Base-by-base conservation (phyloP, 2,888 invertebrate genomes). In the Oscheius myriophilus region DNA sequence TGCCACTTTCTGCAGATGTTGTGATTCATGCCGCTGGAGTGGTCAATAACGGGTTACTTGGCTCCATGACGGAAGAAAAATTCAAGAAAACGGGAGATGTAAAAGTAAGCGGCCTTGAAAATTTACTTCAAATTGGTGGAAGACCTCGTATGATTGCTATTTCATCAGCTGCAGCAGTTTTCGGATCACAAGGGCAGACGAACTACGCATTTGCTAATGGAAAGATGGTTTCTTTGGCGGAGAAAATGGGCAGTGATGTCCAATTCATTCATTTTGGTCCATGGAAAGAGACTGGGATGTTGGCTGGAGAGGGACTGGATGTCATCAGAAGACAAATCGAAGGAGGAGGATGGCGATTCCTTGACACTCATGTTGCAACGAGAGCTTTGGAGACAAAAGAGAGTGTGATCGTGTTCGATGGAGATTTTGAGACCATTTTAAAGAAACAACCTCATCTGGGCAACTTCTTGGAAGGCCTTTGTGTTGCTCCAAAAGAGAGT, bases 191-290 rank as follows among this genome's bases (percentile, higher is more conserved):
- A 23, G 84, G 84, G 11, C 84, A 84, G 61, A 62, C 76, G 0
- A 84, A 84, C 63, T 84, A 84, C 53, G 74, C 80, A 0, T 80
- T 76, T 65, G 80, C 82, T 2, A 84, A 84, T 67, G 79, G 80
- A 33, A 45, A 72, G 51, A 82, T 82, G 69, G 68, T 72, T 4
- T 72, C 78, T 4, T 51, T 71, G 41, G 62, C 76, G 14, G 78
- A 79, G 65, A 63, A 54, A 18, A 63, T 51, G 11, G 33, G 61
- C 0, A 6, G 51, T 2, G 65, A 69, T 3, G 41, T 55, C 3
- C 63, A 59, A 4, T 52, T 74, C 0, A 52, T 82, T 42, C 73
- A 79, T 46, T 82, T 72, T 67, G 84, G 84, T 33, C 84, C 84
- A 3, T 77, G 78, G 79, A 68, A 59, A 26, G 79, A 79, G 45